These are phyloP conservation scores for Callithrix jacchus DNA, from an alignment of 2,113 vertebrate genomes.

Conservation along the genomic window DNA sequence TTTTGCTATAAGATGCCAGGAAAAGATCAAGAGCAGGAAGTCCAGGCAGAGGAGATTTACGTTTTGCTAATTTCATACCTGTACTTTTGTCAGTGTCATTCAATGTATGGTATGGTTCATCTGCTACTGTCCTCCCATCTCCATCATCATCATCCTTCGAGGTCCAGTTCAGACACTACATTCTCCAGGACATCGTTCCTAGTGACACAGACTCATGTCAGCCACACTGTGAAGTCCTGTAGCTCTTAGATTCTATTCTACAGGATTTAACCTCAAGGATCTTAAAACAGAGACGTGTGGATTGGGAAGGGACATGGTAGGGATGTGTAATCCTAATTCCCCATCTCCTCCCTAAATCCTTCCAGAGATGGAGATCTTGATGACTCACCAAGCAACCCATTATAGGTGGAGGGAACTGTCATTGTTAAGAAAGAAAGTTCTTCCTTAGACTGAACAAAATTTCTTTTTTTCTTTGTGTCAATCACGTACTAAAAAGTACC, in stretches of 20 bases:
- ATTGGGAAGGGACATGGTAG: not conserved
- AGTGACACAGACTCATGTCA: not conserved
- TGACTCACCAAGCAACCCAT: not conserved
- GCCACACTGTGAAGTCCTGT: not conserved
- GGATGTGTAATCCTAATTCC: not conserved
- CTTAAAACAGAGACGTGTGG: not conserved
- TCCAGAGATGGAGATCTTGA: not conserved
- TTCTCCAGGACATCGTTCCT: not conserved
- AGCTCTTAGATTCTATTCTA: not conserved
- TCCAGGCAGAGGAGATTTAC: not conserved
- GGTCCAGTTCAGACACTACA: not conserved
- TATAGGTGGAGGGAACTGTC: not conserved
- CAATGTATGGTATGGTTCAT: not conserved
- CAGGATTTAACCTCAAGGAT: not conserved
- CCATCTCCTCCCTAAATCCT: not conserved
- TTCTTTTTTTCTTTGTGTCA: constrained; percentile 44
- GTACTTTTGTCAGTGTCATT: not conserved
- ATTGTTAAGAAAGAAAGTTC: not conserved
- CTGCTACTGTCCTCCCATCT: not conserved
- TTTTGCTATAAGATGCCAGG: not conserved
- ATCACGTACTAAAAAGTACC: constrained; percentile 37
- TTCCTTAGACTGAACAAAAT: not conserved
- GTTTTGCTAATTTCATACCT: not conserved
- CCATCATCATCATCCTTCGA: not conserved
- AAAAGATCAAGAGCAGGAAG: not conserved